These are phyloP conservation scores for Tauraco hartlaubi DNA, from an alignment of 2,797 vertebrate genomes.

Conservation along the genomic window DNA sequence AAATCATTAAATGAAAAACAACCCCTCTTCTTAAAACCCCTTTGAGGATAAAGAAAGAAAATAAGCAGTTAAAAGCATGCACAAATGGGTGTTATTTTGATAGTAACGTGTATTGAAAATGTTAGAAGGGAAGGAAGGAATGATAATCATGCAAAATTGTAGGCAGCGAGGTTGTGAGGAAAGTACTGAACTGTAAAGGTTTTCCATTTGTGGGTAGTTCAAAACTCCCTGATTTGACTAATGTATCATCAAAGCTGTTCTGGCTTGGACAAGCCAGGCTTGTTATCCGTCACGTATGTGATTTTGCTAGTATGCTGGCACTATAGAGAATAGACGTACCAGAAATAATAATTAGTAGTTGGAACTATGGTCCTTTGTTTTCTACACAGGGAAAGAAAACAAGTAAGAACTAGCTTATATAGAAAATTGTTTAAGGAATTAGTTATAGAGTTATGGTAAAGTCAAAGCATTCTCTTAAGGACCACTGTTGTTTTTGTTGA, in stretches of 20 bases:
- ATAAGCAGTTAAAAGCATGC: background rate
- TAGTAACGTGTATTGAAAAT: background rate
- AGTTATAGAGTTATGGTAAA: background rate
- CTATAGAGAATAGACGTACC: background rate
- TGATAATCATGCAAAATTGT: background rate
- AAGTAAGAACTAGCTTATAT: background rate
- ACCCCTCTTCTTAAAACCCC: background rate
- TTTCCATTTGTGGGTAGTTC: background rate
- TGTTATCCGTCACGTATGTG: background rate
- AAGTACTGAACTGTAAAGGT: background rate
- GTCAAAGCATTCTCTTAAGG: background rate
- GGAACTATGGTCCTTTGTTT: background rate
- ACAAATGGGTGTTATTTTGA: background rate
- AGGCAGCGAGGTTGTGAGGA: background rate
- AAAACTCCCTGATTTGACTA: background rate
- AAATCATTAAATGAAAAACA: background rate
- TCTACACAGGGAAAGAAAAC: background rate
- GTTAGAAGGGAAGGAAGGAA: background rate
- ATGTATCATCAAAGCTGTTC: background rate
- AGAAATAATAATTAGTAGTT: background rate
- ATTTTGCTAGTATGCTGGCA: background rate
- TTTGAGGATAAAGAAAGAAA: background rate
- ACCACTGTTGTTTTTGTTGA: background rate
- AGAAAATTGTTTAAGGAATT: background rate
- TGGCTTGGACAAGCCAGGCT: background rate